Conservation (phyloP, 2,888 invertebrate species). For the Nemurella pictetii region DNA sequence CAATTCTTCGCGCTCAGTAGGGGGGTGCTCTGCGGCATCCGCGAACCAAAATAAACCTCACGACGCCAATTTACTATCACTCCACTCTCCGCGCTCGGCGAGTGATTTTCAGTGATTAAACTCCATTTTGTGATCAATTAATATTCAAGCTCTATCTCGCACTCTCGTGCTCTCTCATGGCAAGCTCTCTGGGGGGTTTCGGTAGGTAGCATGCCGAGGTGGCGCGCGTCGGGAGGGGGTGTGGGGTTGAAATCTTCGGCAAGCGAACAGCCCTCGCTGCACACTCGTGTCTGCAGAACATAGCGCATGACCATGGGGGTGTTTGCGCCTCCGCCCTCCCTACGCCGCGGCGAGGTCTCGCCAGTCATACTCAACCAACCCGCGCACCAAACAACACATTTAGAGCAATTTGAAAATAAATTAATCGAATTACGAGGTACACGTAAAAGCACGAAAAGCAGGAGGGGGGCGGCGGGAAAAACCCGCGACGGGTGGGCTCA, state of each 20-base stretch:
- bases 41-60: not conserved
- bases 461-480: slow-evolving; percentile 11
- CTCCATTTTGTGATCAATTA: slow-evolving; percentile 31
- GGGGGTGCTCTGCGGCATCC: not conserved
- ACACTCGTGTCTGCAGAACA: not conserved
- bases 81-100: not conserved
- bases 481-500: slow-evolving; percentile 25
- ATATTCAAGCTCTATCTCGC: slow-evolving; percentile 10
- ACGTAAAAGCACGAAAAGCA: slow-evolving; percentile 42
- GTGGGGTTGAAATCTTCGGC: slow-evolving; percentile 21
- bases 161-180: slow-evolving; percentile 33
- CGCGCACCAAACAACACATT: slow-evolving; percentile 32
- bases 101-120: not conserved
- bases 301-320: slow-evolving; percentile 22
- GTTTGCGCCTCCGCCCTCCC: slow-evolving; percentile 38
- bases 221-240: slow-evolving; percentile 43
- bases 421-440: slow-evolving; percentile 43
- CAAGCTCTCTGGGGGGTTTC: slow-evolving; percentile 46
- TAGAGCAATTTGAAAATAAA: slow-evolving; percentile 43
- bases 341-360: slow-evolving; percentile 28
- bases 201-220: slow-evolving; percentile 46
- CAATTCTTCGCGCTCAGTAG: not conserved
- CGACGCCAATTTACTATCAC: not conserved
- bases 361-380: not conserved
- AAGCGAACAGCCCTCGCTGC: not conserved